Evolutionary conservation across 2,113 vertebrate species (phyloP), one percentile per base, ranked within the genome.

Genomic region (Chauna torquata): DNA sequence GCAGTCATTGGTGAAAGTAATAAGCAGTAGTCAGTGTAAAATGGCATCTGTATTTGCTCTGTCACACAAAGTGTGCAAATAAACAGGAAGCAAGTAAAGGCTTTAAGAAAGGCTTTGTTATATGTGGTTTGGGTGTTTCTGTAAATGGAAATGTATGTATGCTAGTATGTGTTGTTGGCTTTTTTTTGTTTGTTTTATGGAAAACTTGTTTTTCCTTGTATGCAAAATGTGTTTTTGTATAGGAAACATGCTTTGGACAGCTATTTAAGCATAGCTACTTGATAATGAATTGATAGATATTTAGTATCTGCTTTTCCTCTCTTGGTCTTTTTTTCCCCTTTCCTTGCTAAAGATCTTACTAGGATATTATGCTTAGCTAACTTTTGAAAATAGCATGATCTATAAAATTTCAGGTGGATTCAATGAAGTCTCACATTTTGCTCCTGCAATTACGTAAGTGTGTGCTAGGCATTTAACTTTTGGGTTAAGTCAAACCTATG

Each of bases 1-100:
- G 47, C 80, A 92, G 14, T 36, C 45, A 42, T n/a, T 68, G 69
- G 52, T 94, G 58, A 65, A 82, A 92, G 44, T 36, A 69, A 9
- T 58, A 76, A 76, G n/a, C 27, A 92, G n/a, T 52, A 82, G 42
- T 54, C 32, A 66, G 47, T 76, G 70, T 87, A 82, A 87, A 91
- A 23, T 36, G 91, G 78, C 45, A 75, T 72, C 61, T 82, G 44
- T 87, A 22, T 85, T 92, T 96, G 30, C 38, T 85, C 38, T 0
- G 1, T 71, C 28, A 5, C 2, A 42, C 9, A 32, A 92, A 84
- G 47, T 45, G 52, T 71, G 32, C 52, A 92, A 90, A 86, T 80
- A 82, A 80, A 90, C 76, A 93, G 92, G 88, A 76, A 83, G 68
- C 68, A 70, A 80, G 79, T 61, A 27, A 86, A 94, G 54, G 68